A percentile compares a stretch with the other conserved stretches of the same genome.
These are phyloP conservation scores for Anoplolepis gracilipes DNA, from an alignment of 1,140 invertebrate genomes.

Conservation along the genomic window DNA sequence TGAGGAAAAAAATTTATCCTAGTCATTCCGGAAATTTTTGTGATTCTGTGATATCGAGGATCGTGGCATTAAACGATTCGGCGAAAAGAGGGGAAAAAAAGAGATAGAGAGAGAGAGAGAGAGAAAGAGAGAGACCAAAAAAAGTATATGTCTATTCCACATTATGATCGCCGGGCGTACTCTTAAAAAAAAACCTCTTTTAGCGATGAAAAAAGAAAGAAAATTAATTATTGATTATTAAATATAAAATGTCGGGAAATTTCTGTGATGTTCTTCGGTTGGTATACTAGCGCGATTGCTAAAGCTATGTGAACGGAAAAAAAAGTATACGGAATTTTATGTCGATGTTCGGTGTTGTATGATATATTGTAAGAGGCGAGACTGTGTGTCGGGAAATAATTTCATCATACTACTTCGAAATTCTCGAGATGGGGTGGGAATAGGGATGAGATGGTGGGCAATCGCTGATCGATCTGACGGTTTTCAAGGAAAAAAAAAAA, in stretches of 20 bases:
- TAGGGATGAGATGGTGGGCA: constrained; percentile 20
- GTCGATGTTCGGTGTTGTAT: constrained; percentile 82
- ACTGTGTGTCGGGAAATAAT: constrained; percentile 63
- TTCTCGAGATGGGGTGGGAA: constrained; percentile 43
- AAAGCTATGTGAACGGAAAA: constrained; percentile 67
- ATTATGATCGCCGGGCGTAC: constrained; percentile 74
- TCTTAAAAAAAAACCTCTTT: constrained; percentile 27
- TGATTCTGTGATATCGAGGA: constrained; percentile 83
- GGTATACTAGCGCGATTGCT: constrained; percentile 80
- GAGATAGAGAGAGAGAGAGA: constrained; percentile 53
- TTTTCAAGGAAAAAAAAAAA: no score
- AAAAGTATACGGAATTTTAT: constrained; percentile 81
- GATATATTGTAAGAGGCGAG: constrained; percentile 75
- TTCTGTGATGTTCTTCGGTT: constrained; percentile 86
- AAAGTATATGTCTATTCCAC: constrained; percentile 67
- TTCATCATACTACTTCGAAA: constrained; percentile 33
- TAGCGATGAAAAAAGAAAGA: constrained; percentile 32
- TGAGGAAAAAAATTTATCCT: constrained; percentile 81
- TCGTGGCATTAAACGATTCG: constrained; percentile 54
- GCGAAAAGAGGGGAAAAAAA: constrained; percentile 47
- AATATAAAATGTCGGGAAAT: constrained; percentile 79
- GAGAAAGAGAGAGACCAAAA: constrained; percentile 57
- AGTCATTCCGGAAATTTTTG: constrained; percentile 84
- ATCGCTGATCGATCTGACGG: constrained; percentile 51
- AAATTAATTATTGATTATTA: constrained; percentile 70